Evolutionary conservation across 2,113 vertebrate species (phyloP), one percentile per base, ranked within the genome.

Genomic region (Corvus cornix): DNA sequence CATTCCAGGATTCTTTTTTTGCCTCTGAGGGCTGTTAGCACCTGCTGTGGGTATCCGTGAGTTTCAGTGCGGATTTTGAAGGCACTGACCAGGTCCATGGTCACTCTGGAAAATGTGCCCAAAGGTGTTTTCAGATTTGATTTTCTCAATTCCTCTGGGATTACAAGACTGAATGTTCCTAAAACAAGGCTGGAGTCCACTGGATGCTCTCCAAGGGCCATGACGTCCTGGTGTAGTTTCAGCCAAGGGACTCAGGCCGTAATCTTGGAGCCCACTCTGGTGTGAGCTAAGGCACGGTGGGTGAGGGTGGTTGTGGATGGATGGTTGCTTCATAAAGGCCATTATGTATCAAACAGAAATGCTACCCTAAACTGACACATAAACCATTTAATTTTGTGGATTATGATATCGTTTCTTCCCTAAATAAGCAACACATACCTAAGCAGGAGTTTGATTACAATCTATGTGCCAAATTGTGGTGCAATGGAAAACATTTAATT

Each of bases 81-180:
- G 30, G 30, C 0, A 0, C 37, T 13, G 27, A 37, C 12, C 20
- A 17, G 16, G 12, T 44, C 19, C 6, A 0, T 11, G 22, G 26
- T 64, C 26, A 21, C 33, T 67, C 16, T 43, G 46, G 39, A 43
- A 70, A 48, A 37, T 1, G 20, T 79, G 7, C 13, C 70, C 35
- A 28, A 27, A 35, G 22, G 7, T 52, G 19, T 76, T 68, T 73
- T 44, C 37, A 48, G 14, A 3, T 56, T 83, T 64, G 52, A 4
- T 39, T 22, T 60, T 55, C 21, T 72, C 2, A 1, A 1, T 64
- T 66, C 17, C 28, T 31, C 37, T 68, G 44, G 37, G 49, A 14
- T 73, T 88, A 9, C 41, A 39, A 2, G 26, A 10, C 13, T 28
- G 19, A 19, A 16, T 44, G 73, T 33, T 43, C 10, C 0, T 39